Evolutionary conservation across 2,113 vertebrate species (phyloP).

Genomic region (Thermophis baileyi): DNA sequence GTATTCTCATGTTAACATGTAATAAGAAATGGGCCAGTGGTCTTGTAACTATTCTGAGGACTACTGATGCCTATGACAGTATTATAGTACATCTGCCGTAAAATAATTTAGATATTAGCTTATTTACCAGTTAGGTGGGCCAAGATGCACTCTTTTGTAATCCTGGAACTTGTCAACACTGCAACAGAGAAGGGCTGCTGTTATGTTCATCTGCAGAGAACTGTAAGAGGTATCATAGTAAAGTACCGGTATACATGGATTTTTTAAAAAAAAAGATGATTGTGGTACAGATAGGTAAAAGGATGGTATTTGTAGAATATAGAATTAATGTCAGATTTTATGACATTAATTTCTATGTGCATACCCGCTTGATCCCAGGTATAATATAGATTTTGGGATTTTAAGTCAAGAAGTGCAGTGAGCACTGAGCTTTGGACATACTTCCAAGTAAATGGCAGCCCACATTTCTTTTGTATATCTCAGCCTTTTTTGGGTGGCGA

Average conservation of each 20-base stretch:
- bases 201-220: not conserved
- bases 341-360: not conserved
- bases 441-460: not conserved
- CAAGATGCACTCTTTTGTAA: not conserved
- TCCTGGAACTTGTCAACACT: not conserved
- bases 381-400: not conserved
- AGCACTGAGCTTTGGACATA: not conserved
- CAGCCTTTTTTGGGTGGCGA: not conserved
- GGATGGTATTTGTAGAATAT: too few relatives aligned
- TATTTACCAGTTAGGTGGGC: not conserved
- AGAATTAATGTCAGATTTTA: not conserved
- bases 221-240: not conserved
- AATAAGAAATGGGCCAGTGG: not conserved
- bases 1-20: not conserved
- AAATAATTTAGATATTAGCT: not conserved
- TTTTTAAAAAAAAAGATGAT: not conserved
- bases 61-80: not conserved
- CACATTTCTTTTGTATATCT: not conserved
- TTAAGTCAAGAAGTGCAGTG: not conserved
- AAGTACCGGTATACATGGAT: not conserved
- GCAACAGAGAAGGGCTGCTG: not conserved
- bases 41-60: not conserved
- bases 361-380: not conserved
- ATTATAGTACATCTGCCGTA: not conserved
- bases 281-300: not conserved